A percentile compares a stretch with the other conserved stretches of the same genome.
Evolutionary conservation across 2,888 invertebrate genomes (phyloP).

Genomic region (Nomada hirtipes): DNA sequence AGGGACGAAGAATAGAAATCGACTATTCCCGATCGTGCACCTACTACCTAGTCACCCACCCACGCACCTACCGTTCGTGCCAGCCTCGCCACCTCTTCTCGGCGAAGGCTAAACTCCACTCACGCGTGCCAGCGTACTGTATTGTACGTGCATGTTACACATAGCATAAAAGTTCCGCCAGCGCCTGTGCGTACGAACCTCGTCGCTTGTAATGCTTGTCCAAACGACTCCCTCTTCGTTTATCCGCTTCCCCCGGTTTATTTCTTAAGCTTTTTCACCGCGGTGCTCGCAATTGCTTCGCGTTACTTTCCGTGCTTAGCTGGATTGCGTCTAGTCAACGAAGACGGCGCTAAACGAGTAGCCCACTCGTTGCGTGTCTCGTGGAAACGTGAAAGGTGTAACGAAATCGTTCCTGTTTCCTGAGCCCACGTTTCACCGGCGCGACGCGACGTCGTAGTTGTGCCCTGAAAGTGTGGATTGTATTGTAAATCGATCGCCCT

Average conservation of each 20-base stretch:
- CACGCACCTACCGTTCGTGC: conserved; percentile 49
- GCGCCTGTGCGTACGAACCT: conserved; percentile 8
- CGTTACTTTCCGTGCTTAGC: too few relatives aligned
- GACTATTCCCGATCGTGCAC: conserved; percentile 59
- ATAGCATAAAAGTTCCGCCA: conserved; percentile 42
- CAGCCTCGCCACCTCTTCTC: conserved; percentile 40
- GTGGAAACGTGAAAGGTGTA: background rate
- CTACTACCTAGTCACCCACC: conserved; percentile 61
- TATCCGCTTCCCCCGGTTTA: background rate
- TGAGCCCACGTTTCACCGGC: background rate
- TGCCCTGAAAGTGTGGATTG: too few relatives aligned
- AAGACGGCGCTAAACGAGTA: background rate
- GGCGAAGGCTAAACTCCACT: conserved; percentile 41
- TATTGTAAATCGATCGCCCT: too few relatives aligned
- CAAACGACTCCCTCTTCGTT: background rate
- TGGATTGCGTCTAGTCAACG: too few relatives aligned
- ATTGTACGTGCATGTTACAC: conserved; percentile 15
- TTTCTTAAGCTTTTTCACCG: background rate
- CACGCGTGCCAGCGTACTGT: conserved; percentile 26
- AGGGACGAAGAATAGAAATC: conserved; percentile 54
- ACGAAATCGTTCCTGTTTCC: background rate
- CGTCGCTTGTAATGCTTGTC: conserved; percentile 41
- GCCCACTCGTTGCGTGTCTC: conserved; percentile 1
- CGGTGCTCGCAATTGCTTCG: background rate
- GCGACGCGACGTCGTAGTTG: too few relatives aligned